A percentile compares a stretch with the other conserved stretches of the same genome.
Conservation (phyloP, 2,888 invertebrate species). For the Brachyptera risi region DNA sequence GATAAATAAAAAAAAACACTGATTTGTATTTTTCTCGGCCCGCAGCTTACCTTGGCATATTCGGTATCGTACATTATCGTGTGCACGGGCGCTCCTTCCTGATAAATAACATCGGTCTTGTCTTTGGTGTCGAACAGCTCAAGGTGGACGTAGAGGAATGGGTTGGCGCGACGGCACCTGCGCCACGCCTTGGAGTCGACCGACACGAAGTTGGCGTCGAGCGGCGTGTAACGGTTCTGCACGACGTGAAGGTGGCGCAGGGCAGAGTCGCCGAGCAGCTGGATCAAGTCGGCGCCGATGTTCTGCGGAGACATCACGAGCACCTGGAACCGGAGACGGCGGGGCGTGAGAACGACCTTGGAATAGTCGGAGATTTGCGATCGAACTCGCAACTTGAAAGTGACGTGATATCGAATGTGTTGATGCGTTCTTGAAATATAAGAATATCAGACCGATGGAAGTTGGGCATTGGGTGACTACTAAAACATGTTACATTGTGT, state of each 20-base stretch:
- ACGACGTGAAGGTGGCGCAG: slow-evolving; percentile 65
- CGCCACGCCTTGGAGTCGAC: slow-evolving; percentile 46
- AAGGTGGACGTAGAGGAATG: slow-evolving; percentile 62
- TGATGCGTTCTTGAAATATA: no score
- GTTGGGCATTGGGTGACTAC: no score
- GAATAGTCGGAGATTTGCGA: no score
- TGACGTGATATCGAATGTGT: no score
- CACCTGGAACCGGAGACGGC: slow-evolving; percentile 53
- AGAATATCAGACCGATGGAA: no score
- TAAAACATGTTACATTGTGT: no score
- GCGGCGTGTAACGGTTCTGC: slow-evolving; percentile 66
- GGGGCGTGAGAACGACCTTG: no score
- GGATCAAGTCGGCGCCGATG: slow-evolving; percentile 66
- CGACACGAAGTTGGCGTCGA: slow-evolving; percentile 41
- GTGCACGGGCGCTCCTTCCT: slow-evolving; percentile 64
- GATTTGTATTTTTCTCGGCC: no score
- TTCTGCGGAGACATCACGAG: slow-evolving; percentile 68
- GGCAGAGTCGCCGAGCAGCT: slow-evolving; percentile 60
- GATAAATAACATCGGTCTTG: slow-evolving; percentile 57
- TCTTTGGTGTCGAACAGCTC: slow-evolving; percentile 58
- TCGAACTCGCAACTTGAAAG: no score
- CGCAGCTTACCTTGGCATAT: slow-evolving; percentile 52
- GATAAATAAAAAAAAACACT: no score
- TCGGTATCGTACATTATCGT: slow-evolving; percentile 62
- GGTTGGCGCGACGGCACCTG: slow-evolving; percentile 54